Percentiles rank a stretch among this genome's conserved stretches.
These are phyloP conservation scores for Exephanes ischioxanthus DNA, from an alignment of 2,888 invertebrate species.

Conservation along the genomic window DNA sequence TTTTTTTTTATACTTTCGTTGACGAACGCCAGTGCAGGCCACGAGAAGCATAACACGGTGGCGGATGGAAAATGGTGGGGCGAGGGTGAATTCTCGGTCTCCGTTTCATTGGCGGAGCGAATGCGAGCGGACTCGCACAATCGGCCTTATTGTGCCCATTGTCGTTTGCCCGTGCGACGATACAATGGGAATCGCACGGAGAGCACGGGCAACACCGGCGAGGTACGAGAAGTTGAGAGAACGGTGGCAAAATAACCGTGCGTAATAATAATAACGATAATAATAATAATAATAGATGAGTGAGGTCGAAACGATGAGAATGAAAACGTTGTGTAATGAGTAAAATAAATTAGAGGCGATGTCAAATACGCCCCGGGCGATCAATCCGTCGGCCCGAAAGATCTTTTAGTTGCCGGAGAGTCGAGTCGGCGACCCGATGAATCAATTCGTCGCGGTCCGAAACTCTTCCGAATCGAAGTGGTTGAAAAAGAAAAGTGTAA, in stretches of 20 bases:
- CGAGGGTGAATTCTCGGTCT: conserved; percentile 19
- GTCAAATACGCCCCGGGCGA: no score
- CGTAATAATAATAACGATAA: conserved; percentile 6
- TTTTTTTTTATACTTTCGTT: conserved; percentile 8
- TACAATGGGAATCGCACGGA: conserved; percentile 28
- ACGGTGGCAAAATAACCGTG: conserved; percentile 1
- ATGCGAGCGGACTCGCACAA: conserved; percentile 45
- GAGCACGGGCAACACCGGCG: conserved; percentile 18
- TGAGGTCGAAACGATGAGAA: conserved; percentile 7
- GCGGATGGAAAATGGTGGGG: not conserved
- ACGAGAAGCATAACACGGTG: conserved; percentile 33
- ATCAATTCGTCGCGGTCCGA: no score
- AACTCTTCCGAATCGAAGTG: no score
- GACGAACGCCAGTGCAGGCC: not conserved
- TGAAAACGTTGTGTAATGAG: not conserved
- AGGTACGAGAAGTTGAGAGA: conserved; percentile 38
- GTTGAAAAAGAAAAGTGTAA: no score
- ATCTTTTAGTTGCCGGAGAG: no score
- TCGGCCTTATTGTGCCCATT: conserved; percentile 67
- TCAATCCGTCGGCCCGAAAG: no score
- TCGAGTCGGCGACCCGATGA: no score
- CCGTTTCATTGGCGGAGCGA: conserved; percentile 55
- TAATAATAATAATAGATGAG: conserved; percentile 14
- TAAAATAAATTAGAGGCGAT: no score
- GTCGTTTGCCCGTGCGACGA: conserved; percentile 51